Percentiles rank a stretch among this genome's conserved stretches.
Evolutionary conservation across 1,140 invertebrate species (phyloP).

Genomic region (Paraescarpia echinospica): DNA sequence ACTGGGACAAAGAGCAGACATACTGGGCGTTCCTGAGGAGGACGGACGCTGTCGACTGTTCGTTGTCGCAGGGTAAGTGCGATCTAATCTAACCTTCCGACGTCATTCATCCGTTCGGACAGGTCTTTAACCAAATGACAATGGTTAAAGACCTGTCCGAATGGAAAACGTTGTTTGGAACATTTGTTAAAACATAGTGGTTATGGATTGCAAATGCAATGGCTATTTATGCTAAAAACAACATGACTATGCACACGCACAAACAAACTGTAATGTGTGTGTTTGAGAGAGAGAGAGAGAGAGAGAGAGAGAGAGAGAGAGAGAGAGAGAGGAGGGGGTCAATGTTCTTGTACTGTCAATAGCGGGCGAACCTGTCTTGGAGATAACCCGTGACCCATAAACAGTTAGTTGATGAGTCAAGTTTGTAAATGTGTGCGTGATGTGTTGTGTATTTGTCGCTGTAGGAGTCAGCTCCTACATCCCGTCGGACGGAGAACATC

Average conservation of each 20-base stretch:
- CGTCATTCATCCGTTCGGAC: background rate
- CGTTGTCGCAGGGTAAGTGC: background rate
- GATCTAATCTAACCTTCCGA: background rate
- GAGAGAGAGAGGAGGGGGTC: too few relatives aligned
- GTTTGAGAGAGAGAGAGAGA: background rate
- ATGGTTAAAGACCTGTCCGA: too few relatives aligned
- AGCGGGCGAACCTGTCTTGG: too few relatives aligned
- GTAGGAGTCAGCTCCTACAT: background rate
- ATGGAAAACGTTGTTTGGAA: too few relatives aligned
- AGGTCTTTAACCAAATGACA: too few relatives aligned
- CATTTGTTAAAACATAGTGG: too few relatives aligned
- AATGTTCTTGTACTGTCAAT: too few relatives aligned
- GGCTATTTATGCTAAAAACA: too few relatives aligned
- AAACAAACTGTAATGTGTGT: too few relatives aligned
- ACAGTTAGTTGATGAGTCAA: background rate
- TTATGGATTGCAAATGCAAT: too few relatives aligned
- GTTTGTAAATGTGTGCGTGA: background rate
- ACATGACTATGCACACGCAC: too few relatives aligned
- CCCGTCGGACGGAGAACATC: background rate
- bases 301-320: too few relatives aligned
- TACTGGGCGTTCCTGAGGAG: background rate
- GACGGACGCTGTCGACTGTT: background rate
- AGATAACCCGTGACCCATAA: background rate
- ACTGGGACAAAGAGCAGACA: background rate
- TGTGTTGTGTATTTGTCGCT: background rate